Conservation (phyloP, 92 coral and sea anemone genomes). For the Siderastrea siderea region DNA sequence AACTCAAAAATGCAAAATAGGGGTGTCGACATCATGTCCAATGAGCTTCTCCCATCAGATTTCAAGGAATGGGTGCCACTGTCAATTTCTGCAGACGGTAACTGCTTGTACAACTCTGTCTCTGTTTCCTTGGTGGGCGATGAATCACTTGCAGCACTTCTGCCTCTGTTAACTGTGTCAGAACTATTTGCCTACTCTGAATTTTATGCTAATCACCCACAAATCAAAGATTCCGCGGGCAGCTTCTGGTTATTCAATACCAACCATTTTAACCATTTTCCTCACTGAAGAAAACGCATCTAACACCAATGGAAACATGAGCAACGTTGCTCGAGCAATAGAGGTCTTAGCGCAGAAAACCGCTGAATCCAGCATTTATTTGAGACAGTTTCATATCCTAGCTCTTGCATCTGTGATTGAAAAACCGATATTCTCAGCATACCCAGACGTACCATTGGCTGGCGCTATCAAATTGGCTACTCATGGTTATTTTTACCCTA, state of each 20-base stretch:
- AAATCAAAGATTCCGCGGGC: neutral
- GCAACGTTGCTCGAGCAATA: neutral
- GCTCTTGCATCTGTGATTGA: slow-evolving; percentile 54
- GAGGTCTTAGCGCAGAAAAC: neutral
- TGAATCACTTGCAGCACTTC: slow-evolving; percentile 37
- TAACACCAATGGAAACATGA: neutral
- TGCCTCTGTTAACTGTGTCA: slow-evolving; percentile 49
- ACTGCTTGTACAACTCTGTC: slow-evolving; percentile 28
- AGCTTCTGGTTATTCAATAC: neutral
- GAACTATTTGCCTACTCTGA: slow-evolving; percentile 50
- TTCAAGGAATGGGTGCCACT: slow-evolving; percentile 4
- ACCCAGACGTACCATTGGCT: slow-evolving; percentile 36
- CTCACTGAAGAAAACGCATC: neutral
- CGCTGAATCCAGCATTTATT: neutral
- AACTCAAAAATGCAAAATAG: neutral
- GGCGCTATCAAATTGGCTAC: neutral
- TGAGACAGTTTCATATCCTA: slow-evolving; percentile 33
- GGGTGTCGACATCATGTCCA: neutral
- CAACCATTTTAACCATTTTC: neutral
- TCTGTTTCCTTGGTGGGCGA: slow-evolving; percentile 46
- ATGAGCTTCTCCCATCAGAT: slow-evolving; percentile 12
- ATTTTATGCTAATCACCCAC: slow-evolving; percentile 45
- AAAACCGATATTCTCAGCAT: slow-evolving; percentile 47
- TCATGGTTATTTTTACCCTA: slow-evolving; percentile 11
- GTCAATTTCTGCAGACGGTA: neutral